Evolutionary conservation across 2,113 vertebrate genomes (phyloP), one percentile per base, ranked within the genome.

Genomic region (Grammomys dolichurus): DNA sequence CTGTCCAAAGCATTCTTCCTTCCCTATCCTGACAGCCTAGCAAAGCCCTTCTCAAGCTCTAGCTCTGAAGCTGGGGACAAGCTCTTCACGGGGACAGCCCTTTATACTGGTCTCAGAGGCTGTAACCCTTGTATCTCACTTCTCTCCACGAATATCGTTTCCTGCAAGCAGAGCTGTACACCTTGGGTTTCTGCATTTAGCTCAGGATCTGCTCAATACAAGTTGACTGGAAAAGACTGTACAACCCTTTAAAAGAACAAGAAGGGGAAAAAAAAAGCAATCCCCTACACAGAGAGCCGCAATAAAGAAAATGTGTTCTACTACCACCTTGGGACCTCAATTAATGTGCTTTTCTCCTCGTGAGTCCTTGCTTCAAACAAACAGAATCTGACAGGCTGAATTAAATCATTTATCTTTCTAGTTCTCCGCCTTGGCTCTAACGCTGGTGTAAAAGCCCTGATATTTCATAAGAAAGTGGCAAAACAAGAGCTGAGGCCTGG

Each of bases 371-470:
- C 96, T 97, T 95, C 96, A 95, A 96, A 95, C 97, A 97, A 97
- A 97, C 95, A 96, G 96, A 97, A 95, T 78, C 95, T 97, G 97
- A 97, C 97, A 97, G 97, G 86, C 96, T 6, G 94, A 96, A 96
- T 97, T 96, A 97, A 97, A 96, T 98, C 97, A 97, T 97, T 97
- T 96, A 96, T 97, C 97, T 97, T 96, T 96, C 97, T 76, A 87
- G 91, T 87, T 96, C 96, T 93, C 97, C 63, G 93, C 94, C 95
- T 93, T 85, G 91, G 89, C 84, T 97, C 96, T 80, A 28, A 87
- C 89, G n/a, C 75, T 36, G 19, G 82, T 43, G 84, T 91, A 46
- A 60, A 90, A 91, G 60, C 87, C 87, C 87, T 72, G 95, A 65
- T 96, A 97, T 90, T 95, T 97, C 93, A 90, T 91, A 90, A 95